Evolutionary conservation across 2,797 vertebrate genomes (phyloP).

Genomic region (Gallinago stenura): DNA sequence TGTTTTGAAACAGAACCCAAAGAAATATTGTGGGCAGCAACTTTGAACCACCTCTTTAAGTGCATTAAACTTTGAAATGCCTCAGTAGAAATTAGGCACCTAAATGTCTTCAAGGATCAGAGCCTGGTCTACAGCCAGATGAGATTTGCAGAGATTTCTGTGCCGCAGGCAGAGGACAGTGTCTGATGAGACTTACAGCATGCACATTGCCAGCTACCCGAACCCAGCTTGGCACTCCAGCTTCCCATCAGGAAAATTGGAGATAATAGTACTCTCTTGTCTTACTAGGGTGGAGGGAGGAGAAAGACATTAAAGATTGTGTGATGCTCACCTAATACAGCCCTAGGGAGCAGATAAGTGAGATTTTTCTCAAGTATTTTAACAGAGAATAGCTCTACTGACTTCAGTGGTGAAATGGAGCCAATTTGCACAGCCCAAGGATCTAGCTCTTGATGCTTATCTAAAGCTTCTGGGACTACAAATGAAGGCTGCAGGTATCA

Average conservation of each 20-base stretch:
- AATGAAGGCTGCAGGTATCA: neutral
- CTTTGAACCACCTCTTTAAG: neutral
- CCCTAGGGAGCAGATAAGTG: neutral
- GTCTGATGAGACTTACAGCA: neutral
- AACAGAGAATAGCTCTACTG: neutral
- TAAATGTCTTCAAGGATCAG: neutral
- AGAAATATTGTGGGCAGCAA: neutral
- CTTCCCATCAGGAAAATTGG: neutral
- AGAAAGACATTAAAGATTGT: neutral
- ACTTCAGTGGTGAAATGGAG: neutral
- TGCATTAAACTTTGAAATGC: neutral
- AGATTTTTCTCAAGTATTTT: neutral
- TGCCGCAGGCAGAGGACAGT: neutral
- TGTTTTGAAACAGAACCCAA: neutral
- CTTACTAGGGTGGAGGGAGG: neutral
- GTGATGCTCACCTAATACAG: neutral
- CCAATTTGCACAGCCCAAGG: slow-evolving; percentile 17
- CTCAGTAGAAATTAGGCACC: neutral
- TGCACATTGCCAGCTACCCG: rapidly evolving
- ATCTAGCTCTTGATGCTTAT: neutral
- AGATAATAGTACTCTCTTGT: neutral
- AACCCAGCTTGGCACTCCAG: neutral
- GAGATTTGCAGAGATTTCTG: neutral
- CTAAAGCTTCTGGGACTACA: neutral
- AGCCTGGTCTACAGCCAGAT: neutral